Evolutionary conservation across 2,797 vertebrate species (phyloP).

Genomic region (Clangula hyemalis): DNA sequence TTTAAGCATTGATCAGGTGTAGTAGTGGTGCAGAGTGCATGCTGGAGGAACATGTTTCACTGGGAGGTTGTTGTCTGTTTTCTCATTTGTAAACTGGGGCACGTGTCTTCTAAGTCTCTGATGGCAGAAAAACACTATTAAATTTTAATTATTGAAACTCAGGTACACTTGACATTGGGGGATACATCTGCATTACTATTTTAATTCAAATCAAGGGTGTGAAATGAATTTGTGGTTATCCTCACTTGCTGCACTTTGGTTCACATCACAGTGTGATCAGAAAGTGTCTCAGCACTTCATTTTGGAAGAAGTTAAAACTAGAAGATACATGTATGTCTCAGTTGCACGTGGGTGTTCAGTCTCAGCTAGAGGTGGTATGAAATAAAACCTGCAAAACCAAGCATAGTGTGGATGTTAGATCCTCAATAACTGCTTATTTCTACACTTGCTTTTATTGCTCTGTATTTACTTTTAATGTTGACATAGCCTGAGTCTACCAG

Average conservation of each 20-base stretch:
- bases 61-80: background rate
- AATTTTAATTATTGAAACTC: background rate
- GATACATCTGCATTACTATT: background rate
- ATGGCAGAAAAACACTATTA: background rate
- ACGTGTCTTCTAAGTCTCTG: background rate
- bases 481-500: background rate
- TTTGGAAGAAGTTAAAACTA: background rate
- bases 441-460: background rate
- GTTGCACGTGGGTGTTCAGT: background rate
- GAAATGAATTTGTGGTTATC: background rate
- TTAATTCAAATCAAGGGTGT: background rate
- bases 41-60: background rate
- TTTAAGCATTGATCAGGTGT: background rate
- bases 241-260: background rate
- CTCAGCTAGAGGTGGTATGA: background rate
- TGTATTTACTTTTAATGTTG: background rate
- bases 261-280: background rate
- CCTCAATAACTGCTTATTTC: background rate
- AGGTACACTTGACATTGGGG: background rate
- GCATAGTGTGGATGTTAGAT: background rate
- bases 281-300: background rate
- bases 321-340: background rate
- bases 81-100: background rate
- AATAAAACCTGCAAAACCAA: background rate
- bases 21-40: background rate